phyloP scores from a whole-genome alignment of 2,113 vertebrate genomes.

The Pavo muticus region DNA sequence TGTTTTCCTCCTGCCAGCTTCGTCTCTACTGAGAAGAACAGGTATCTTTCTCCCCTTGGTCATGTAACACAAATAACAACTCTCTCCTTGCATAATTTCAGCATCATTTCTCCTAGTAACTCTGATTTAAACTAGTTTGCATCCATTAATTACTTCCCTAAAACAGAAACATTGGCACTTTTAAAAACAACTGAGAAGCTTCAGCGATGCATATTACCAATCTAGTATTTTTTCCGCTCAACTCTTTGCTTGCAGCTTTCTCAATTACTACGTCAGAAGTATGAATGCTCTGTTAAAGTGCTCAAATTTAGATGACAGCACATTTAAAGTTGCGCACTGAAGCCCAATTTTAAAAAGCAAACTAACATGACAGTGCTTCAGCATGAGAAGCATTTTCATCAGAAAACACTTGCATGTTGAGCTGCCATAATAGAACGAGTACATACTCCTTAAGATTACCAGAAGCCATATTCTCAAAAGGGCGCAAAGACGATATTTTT shows the following conservation, averaged over 20 bases:
- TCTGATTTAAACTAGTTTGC: not conserved
- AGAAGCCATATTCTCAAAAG: not conserved
- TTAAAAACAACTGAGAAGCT: not conserved
- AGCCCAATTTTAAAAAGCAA: not conserved
- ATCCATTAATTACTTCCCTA: not conserved
- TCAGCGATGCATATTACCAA: not conserved
- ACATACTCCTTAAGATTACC: not conserved
- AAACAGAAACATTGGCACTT: not conserved
- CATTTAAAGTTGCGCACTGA: not conserved
- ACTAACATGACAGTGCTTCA: not conserved
- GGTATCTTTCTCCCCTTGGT: not conserved
- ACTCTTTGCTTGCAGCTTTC: not conserved
- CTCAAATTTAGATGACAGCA: not conserved
- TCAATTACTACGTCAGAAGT: not conserved
- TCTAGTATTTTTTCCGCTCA: not conserved
- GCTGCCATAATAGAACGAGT: not conserved
- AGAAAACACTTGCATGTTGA: not conserved
- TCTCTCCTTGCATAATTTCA: not conserved
- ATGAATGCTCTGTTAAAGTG: not conserved
- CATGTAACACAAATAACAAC: not conserved
- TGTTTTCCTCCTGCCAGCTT: not conserved
- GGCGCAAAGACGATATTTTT: not conserved
- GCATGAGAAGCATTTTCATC: not conserved
- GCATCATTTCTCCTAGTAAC: not conserved
- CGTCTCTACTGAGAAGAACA: not conserved